Percentiles rank a stretch among this genome's conserved stretches.
Conservation (phyloP, 1,140 invertebrate species). For the Tribolium castaneum region DNA sequence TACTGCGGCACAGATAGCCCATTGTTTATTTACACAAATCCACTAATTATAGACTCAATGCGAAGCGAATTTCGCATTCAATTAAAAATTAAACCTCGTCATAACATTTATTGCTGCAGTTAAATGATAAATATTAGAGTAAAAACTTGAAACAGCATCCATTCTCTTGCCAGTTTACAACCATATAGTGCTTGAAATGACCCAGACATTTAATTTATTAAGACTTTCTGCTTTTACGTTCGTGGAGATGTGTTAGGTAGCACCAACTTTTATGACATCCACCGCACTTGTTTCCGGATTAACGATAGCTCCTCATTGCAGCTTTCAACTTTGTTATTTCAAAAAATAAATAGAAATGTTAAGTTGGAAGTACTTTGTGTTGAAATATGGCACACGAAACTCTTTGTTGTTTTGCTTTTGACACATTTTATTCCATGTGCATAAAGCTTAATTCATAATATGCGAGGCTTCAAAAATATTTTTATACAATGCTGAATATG, state of each 20-base stretch:
- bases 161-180: background rate
- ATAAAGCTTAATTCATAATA: background rate
- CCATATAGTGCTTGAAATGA: background rate
- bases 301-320: background rate
- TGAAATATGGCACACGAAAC: background rate
- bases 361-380: background rate
- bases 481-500: background rate
- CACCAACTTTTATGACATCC: background rate
- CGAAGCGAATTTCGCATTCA: background rate
- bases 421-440: background rate
- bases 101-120: background rate
- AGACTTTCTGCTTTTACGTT: background rate
- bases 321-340: background rate
- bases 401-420: background rate
- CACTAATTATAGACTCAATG: background rate
- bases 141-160: background rate
- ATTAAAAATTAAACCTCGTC: background rate
- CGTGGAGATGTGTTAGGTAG: background rate
- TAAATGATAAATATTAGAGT: background rate
- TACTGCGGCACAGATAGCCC: background rate
- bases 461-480: background rate
- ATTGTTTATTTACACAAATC: background rate
- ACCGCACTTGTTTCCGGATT: background rate
- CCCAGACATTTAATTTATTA: background rate
- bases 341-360: background rate